phyloP scores from a whole-genome alignment of 2,797 vertebrate genomes.

The Mormyrops attenuatus region DNA sequence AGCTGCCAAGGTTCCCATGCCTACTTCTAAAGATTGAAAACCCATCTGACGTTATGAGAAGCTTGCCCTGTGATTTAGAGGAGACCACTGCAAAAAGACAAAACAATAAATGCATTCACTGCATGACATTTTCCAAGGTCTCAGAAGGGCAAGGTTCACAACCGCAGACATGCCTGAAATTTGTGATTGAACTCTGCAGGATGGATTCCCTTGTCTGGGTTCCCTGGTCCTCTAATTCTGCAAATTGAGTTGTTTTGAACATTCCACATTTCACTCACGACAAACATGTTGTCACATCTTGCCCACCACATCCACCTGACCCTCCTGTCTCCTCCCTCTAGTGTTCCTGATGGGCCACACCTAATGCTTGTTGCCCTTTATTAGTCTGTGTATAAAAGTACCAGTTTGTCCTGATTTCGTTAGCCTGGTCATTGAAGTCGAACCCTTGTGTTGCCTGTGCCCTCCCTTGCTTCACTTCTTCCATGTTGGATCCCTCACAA shows the following conservation, averaged over 20 bases:
- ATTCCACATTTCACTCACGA: not conserved
- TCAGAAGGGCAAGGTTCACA: constrained; percentile 16
- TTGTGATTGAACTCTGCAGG: not conserved
- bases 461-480: not conserved
- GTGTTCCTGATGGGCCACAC: not conserved
- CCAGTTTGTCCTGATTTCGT: not conserved
- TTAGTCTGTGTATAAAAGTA: not conserved
- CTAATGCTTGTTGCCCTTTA: not conserved
- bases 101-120: constrained; percentile 30
- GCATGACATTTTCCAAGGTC: constrained; percentile 24
- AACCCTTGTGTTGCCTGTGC: not conserved
- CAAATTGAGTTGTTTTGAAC: not conserved
- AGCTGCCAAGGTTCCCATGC: not conserved
- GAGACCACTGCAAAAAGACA: constrained; percentile 2
- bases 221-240: not conserved
- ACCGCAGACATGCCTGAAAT: constrained; percentile 26
- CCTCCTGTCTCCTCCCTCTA: not conserved
- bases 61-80: constrained; percentile 44
- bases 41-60: constrained; percentile 36
- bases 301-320: not conserved
- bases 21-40: constrained; percentile 22
- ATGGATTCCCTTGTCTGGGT: not conserved
- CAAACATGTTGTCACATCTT: not conserved
- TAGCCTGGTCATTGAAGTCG: not conserved
- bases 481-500: not conserved